Evolutionary conservation across 2,113 vertebrate genomes (phyloP).

Genomic region (Zosterops pallidus): DNA sequence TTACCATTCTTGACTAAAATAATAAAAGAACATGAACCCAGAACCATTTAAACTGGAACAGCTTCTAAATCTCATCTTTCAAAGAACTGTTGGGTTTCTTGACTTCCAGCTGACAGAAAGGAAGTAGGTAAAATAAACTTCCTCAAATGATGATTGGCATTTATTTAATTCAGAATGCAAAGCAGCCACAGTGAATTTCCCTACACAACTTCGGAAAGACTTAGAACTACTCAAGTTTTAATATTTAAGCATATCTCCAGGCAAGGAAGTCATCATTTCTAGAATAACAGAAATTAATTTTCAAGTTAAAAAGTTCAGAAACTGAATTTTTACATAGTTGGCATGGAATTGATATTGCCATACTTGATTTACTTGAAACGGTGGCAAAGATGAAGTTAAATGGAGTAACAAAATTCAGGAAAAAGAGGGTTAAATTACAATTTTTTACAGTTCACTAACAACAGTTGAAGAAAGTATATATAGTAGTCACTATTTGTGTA

Average conservation of each 20-base stretch:
- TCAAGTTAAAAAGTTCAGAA: not conserved
- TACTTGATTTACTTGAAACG: not conserved
- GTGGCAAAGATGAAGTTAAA: not conserved
- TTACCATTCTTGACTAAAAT: not conserved
- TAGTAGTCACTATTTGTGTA: not conserved
- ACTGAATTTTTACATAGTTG: not conserved
- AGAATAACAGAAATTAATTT: not conserved
- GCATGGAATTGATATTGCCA: not conserved
- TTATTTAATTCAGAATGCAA: constrained; percentile 6
- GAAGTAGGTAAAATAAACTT: constrained; percentile 32
- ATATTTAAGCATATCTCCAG: not conserved
- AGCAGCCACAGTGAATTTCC: not conserved
- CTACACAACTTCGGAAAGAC: not conserved
- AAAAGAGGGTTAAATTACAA: not conserved
- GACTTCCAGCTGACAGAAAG: constrained; percentile 42
- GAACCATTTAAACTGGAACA: not conserved
- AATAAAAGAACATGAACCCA: not conserved
- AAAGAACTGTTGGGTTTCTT: not conserved
- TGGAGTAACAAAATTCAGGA: not conserved
- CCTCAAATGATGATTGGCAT: not conserved
- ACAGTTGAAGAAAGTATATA: not conserved
- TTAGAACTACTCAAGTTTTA: not conserved
- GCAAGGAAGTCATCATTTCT: not conserved
- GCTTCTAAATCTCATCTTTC: constrained; percentile 26
- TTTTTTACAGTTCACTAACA: not conserved